Base-by-base conservation (phyloP, 2,888 invertebrate genomes). In the Amblyteles armatorius region DNA sequence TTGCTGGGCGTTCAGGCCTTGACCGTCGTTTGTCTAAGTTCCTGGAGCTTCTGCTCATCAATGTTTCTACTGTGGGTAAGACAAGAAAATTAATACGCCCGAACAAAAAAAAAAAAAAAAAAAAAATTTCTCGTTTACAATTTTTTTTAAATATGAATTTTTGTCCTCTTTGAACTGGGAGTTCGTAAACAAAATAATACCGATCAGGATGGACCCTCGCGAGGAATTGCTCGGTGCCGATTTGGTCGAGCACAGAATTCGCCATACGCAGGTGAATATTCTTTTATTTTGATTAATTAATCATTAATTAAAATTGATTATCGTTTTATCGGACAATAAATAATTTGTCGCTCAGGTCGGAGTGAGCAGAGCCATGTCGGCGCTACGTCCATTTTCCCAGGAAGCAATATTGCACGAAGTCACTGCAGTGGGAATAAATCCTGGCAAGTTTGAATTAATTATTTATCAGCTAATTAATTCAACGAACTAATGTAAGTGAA, bases 201-300 rank as follows among this genome's bases (percentile, higher is more conserved):
- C 97, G 0, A 97, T 99, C 84, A 95, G 99, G 16, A 98, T 98
- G 98, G 96, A 96, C 79, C 96, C 97, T 0, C 96, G 97, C 89
- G 97, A 98, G 73, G 98, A 99, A 94, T 94, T 98, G 67, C 94
- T 98, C 16, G 98, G 98, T 0, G 98, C 98, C 0, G 98, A 99
- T 94, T 94, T 98, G 48, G 97, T 97, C 2, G 98, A 99, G 91
- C 98, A 99, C 92, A 95, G 96, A 87, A 96, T 98, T 65, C 95
- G 97, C 68, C 97, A 98, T 91, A 95, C 95, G 65, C 95, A 96
- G 94, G 96, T 96, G 2, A 16, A 73, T n/a, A 36, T 79, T 48
- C 16, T 60, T 77, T 78, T 16, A 36, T 79, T 48, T n/a, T 36
- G 0, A 36, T 9, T 36, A 36, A 36, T 36, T 4, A 1, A 36